Evolutionary conservation across 2,888 invertebrate species (phyloP), one percentile per base, ranked within the genome.

Genomic region (Meandrusa payeni): DNA sequence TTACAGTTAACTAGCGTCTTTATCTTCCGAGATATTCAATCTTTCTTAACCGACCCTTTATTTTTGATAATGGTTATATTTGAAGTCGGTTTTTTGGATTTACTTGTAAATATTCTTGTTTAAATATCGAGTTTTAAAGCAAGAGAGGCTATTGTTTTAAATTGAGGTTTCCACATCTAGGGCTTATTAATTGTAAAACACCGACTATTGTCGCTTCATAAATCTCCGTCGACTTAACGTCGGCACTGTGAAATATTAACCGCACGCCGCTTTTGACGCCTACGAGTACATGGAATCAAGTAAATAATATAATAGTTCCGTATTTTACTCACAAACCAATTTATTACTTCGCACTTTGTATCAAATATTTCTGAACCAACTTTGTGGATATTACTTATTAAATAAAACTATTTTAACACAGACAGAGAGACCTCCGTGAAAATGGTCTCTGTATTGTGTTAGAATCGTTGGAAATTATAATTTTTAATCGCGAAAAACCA

Each of bases 171-270:
- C 54, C 43, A 50, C 52, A 51, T 46, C 50, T 51, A 44, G 51
- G 51, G 64, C 68, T 64, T 75, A 80, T 77, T 82, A 82, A 83
- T 82, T 83, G 80, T 80, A 74, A 73, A 79, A 79, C 80, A 77
- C 65, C 72, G 76, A 73, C 72, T 62, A 73, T 75, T 64, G 64
- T 65, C 59, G 69, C 62, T 54, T 61, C 76, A 81, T 82, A 82
- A 82, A 82, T 82, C 82, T 72, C 60, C 64, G 81, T 82, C 80
- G 77, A 79, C 80, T 81, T 80, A 80, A 69, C 76, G 81, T 78
- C 82, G 69, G 71, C 76, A 56, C 62, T 60, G 76, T 83, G 82
- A 85, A 83, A 85, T 85, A 85, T 85, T 83, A 85, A 81, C 82
- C 76, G 69, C 80, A 67, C 67, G 73, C 76, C 71, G 69, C 69